These are phyloP conservation scores for Bergia sp. DNA, from an alignment of 92 coral and sea anemone genomes.

Conservation along the genomic window DNA sequence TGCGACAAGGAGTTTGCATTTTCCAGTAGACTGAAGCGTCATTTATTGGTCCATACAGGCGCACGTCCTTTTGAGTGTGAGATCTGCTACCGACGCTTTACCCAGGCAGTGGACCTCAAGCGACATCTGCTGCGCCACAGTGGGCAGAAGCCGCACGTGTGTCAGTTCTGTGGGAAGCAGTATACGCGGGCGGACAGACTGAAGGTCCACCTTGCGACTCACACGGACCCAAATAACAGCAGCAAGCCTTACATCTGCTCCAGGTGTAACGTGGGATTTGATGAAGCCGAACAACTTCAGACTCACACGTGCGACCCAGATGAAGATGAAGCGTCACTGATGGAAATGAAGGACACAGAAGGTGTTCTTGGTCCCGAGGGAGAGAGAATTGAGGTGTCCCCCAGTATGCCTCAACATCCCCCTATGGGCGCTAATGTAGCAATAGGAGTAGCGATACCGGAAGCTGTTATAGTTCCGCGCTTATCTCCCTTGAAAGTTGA, in stretches of 20 bases:
- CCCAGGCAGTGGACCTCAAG: conserved; percentile 96
- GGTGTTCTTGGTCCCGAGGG: conserved; percentile 47
- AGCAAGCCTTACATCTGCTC: conserved; percentile 90
- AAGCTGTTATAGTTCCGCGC: conserved; percentile 35
- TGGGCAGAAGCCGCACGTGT: conserved; percentile 92
- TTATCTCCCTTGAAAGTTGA: conserved; percentile 1
- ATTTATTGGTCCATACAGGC: conserved; percentile 98
- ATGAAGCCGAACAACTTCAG: conserved; percentile 90
- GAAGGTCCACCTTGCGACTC: conserved; percentile 81
- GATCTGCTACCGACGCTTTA: conserved; percentile 94
- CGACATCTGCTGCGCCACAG: conserved; percentile 97
- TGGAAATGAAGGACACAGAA: conserved; percentile 44
- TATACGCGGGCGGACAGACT: conserved; percentile 95
- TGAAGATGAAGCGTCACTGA: conserved; percentile 38
- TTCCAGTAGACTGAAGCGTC: conserved; percentile 95
- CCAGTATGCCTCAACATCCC: background rate
- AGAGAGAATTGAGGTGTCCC: conserved; percentile 7
- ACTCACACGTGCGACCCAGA: conserved; percentile 87
- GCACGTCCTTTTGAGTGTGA: conserved; percentile 98
- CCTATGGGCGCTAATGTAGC: conserved; percentile 4
- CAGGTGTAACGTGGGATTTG: conserved; percentile 85
- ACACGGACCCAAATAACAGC: conserved; percentile 66
- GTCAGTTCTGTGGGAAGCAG: conserved; percentile 97
- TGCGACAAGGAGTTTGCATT: conserved; percentile 98
- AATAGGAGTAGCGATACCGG: conserved; percentile 25